Percentiles rank a stretch among this genome's conserved stretches.
Evolutionary conservation across 2,113 vertebrate species (phyloP).

Genomic region (Triplophysa siluroides): DNA sequence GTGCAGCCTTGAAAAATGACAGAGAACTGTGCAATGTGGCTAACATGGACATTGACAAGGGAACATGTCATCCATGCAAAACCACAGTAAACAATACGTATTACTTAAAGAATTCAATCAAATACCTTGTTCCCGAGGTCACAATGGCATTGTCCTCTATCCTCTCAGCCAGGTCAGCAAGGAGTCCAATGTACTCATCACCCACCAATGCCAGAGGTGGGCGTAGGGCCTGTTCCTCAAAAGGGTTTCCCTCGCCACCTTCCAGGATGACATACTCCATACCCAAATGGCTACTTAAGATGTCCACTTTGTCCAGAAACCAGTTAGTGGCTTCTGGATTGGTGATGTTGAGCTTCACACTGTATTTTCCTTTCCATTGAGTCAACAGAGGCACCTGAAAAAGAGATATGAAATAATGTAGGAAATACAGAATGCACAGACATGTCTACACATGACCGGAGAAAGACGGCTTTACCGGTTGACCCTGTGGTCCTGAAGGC

Average conservation of each 20-base stretch:
- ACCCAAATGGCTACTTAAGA: constrained; percentile 72
- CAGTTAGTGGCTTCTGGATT: constrained; percentile 78
- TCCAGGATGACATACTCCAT: constrained; percentile 79
- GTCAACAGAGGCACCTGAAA: constrained; percentile 80
- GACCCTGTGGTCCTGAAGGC: constrained; percentile 67
- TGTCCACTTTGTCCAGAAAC: constrained; percentile 79
- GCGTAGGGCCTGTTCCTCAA: constrained; percentile 73
- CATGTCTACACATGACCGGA: background rate
- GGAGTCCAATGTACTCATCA: constrained; percentile 72
- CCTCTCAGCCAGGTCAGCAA: constrained; percentile 72
- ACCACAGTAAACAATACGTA: background rate
- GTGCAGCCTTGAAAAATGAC: no score
- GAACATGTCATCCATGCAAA: background rate
- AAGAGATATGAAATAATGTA: background rate
- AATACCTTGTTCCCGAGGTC: constrained; percentile 80
- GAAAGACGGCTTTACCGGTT: constrained; percentile 70
- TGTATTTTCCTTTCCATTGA: constrained; percentile 81
- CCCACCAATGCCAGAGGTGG: constrained; percentile 62
- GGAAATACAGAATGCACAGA: background rate
- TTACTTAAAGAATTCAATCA: background rate
- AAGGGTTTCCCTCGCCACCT: constrained; percentile 77
- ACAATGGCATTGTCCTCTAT: constrained; percentile 79
- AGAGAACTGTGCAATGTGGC: no score
- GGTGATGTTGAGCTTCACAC: constrained; percentile 83
- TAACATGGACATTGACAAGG: no score